phyloP scores from a whole-genome alignment of 1,140 invertebrate genomes.

The Anthonomus grandis region DNA sequence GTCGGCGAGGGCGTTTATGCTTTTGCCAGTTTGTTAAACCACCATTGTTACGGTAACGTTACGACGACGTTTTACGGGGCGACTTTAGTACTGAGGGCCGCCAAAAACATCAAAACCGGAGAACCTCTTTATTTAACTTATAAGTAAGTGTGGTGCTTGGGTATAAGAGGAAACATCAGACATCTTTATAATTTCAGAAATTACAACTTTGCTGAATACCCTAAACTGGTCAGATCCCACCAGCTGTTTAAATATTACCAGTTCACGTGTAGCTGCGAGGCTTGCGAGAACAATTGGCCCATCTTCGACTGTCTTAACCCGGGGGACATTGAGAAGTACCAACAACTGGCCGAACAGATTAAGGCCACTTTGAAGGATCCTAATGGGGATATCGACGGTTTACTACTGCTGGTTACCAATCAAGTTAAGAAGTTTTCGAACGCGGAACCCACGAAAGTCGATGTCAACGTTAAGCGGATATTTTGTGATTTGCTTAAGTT shows the following conservation, averaged over 20 bases:
- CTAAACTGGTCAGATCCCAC: conserved; percentile 18
- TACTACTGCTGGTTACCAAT: conserved; percentile 9
- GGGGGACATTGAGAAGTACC: conserved; percentile 17
- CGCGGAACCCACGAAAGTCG: conserved; percentile 19
- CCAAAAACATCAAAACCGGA: conserved; percentile 19
- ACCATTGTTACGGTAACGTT: conserved; percentile 19
- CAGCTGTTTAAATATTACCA: conserved; percentile 67
- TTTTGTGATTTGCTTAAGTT: conserved; percentile 19
- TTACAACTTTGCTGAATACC: conserved; percentile 26
- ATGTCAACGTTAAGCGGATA: conserved; percentile 20
- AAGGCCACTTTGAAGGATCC: conserved; percentile 6
- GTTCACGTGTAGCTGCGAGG: conserved; percentile 76
- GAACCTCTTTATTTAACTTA: conserved; percentile 16
- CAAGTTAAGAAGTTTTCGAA: conserved; percentile 8
- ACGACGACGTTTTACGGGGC: conserved; percentile 11
- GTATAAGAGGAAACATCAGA: background rate
- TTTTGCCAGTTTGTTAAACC: conserved; percentile 18
- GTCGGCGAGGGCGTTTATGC: conserved; percentile 19
- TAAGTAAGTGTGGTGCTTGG: conserved; percentile 2
- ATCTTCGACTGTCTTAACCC: conserved; percentile 52
- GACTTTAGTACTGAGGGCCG: conserved; percentile 9
- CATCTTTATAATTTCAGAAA: conserved; percentile 14
- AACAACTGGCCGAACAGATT: conserved; percentile 12
- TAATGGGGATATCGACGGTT: background rate
- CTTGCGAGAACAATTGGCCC: conserved; percentile 76